These are phyloP conservation scores for Epinephelus cyanopodus DNA, from an alignment of 2,113 vertebrate genomes.

Conservation along the genomic window DNA sequence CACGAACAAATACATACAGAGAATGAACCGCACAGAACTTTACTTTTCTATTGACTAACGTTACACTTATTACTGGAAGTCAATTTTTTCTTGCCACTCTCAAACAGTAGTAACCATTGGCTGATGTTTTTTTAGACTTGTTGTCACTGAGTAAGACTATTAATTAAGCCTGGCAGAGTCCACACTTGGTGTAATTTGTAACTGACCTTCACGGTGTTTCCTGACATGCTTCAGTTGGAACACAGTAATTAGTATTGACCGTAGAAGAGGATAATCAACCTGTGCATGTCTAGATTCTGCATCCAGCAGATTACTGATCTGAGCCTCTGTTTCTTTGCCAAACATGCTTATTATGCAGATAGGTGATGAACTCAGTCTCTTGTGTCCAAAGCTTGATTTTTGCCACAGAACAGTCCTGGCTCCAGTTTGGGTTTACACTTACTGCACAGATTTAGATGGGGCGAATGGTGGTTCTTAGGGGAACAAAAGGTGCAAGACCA, in stretches of 20 bases:
- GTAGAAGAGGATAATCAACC: background rate
- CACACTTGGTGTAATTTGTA: background rate
- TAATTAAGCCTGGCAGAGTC: background rate
- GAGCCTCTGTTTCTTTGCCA: background rate
- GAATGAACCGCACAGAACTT: too few relatives aligned
- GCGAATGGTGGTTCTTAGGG: background rate
- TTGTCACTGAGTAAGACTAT: background rate
- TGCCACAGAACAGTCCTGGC: background rate
- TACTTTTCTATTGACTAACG: too few relatives aligned
- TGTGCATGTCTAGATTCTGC: background rate
- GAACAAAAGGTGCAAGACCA: background rate
- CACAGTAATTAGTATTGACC: slow-evolving; percentile 1
- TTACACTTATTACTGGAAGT: too few relatives aligned
- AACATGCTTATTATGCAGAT: background rate
- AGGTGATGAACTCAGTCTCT: background rate
- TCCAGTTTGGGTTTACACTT: background rate
- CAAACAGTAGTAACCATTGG: too few relatives aligned
- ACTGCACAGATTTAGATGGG: background rate
- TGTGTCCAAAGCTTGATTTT: background rate
- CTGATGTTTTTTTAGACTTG: background rate
- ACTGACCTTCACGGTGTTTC: background rate
- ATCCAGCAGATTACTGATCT: background rate
- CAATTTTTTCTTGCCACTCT: too few relatives aligned
- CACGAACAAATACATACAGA: too few relatives aligned
- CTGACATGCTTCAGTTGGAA: background rate